These are phyloP conservation scores for Chaenodraco wilsoni DNA, from an alignment of 2,797 vertebrate genomes.

Conservation along the genomic window DNA sequence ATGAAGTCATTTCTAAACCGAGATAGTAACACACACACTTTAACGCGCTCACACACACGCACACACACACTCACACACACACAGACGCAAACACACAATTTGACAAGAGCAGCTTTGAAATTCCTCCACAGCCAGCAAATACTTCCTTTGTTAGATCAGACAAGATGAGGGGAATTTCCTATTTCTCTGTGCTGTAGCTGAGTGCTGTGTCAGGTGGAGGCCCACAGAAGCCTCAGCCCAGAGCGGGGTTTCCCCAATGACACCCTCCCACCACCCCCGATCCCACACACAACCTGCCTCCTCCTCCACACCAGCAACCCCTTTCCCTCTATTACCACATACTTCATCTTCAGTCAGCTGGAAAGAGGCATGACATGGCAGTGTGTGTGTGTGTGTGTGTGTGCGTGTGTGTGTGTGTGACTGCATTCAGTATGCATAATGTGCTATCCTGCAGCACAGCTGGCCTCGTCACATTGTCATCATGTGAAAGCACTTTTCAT, in stretches of 20 bases:
- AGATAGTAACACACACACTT: constrained; percentile 7
- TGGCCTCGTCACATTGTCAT: constrained; percentile 42
- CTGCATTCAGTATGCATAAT: not conserved
- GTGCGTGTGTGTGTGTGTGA: not conserved
- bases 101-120: constrained; percentile 45
- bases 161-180: constrained; percentile 76
- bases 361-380: constrained; percentile 43
- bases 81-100: constrained; percentile 14
- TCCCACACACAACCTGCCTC: constrained; percentile 23
- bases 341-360: constrained; percentile 58
- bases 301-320: constrained; percentile 23
- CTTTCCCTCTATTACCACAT: constrained; percentile 49
- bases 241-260: constrained; percentile 71
- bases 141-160: constrained; percentile 73
- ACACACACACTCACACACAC: not conserved
- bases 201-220: constrained; percentile 76
- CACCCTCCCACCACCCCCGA: constrained; percentile 11
- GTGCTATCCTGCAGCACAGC: constrained; percentile 30
- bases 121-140: constrained; percentile 68
- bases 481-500: constrained; percentile 29
- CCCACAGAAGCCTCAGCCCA: constrained; percentile 74
- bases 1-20: constrained; percentile 12
- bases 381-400: not conserved
- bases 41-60: not conserved
- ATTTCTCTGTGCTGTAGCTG: constrained; percentile 40